Percentiles rank a stretch among this genome's conserved stretches.
Evolutionary conservation across 1,140 invertebrate species (phyloP).

Genomic region (Bradynema listronoti): DNA sequence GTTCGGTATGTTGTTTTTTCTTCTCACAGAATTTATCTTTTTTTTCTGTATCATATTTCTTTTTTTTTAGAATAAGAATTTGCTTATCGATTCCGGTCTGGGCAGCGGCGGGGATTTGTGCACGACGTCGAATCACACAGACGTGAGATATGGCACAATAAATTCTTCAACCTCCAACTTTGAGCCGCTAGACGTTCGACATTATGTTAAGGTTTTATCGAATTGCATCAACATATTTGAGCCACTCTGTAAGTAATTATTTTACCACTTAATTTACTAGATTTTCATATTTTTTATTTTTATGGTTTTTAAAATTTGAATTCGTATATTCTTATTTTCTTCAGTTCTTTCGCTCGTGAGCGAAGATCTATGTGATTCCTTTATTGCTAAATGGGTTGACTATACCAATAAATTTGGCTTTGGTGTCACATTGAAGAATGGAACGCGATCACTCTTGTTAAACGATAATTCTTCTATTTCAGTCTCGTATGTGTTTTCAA

Average conservation of each 20-base stretch:
- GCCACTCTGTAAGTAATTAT: conserved; percentile 6
- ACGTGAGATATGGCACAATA: too few relatives aligned
- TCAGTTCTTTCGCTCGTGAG: conserved; percentile 23
- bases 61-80: conserved; percentile 8
- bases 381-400: conserved; percentile 42
- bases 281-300: too few relatives aligned
- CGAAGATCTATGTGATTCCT: conserved; percentile 21
- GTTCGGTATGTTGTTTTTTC: too few relatives aligned
- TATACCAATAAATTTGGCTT: conserved; percentile 49
- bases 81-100: conserved; percentile 10
- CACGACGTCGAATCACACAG: too few relatives aligned
- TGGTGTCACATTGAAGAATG: conserved; percentile 32
- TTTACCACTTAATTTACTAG: too few relatives aligned
- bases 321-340: conserved; percentile 1
- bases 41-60: background rate
- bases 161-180: too few relatives aligned
- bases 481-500: conserved; percentile 10
- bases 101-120: conserved; percentile 7
- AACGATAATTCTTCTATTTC: conserved; percentile 38
- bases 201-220: too few relatives aligned
- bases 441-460: conserved; percentile 30
- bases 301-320: too few relatives aligned
- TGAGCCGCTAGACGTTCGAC: too few relatives aligned
- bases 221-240: too few relatives aligned
- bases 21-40: too few relatives aligned